A percentile compares a stretch with the other conserved stretches of the same genome.
Conservation (phyloP, 2,888 invertebrate genomes). For the Pristionchus mayeri region DNA sequence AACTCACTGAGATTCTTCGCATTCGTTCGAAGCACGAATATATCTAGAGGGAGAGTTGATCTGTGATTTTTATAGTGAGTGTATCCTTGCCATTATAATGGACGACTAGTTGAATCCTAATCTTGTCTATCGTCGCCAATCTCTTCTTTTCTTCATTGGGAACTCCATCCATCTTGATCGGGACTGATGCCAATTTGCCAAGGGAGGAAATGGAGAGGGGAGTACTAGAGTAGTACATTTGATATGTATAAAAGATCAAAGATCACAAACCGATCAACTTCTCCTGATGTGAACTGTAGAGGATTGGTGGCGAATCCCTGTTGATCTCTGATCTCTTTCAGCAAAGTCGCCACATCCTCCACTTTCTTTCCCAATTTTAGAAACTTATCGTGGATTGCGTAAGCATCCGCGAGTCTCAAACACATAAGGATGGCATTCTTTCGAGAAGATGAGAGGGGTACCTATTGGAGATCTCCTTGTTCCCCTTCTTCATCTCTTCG, state of each 20-base stretch:
- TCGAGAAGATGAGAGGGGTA: not conserved
- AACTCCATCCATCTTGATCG: not conserved
- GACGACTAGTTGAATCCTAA: constrained; percentile 17
- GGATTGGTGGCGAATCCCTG: constrained; percentile 54
- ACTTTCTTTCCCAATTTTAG: constrained; percentile 40
- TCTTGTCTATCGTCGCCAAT: not conserved
- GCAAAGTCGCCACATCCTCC: constrained; percentile 47
- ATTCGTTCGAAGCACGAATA: constrained; percentile 38
- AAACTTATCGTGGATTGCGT: constrained; percentile 20
- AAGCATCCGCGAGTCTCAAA: constrained; percentile 5
- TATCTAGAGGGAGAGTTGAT: not conserved
- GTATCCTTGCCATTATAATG: constrained; percentile 30
- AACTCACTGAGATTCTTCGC: constrained; percentile 1
- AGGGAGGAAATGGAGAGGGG: constrained; percentile 46
- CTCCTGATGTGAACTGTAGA: constrained; percentile 33
- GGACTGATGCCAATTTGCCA: not conserved
- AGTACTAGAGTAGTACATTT: not conserved
- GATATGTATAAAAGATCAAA: not conserved
- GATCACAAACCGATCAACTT: not conserved
- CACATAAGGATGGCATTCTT: no score
- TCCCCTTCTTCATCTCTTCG: constrained; percentile 30
- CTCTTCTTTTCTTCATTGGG: constrained; percentile 28
- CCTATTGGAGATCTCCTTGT: not conserved
- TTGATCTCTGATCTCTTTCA: constrained; percentile 49
- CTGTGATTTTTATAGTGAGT: not conserved